A percentile compares a stretch with the other conserved stretches of the same genome.
Conservation (phyloP, 2,797 vertebrate species). For the Buphagus erythrorhynchus region DNA sequence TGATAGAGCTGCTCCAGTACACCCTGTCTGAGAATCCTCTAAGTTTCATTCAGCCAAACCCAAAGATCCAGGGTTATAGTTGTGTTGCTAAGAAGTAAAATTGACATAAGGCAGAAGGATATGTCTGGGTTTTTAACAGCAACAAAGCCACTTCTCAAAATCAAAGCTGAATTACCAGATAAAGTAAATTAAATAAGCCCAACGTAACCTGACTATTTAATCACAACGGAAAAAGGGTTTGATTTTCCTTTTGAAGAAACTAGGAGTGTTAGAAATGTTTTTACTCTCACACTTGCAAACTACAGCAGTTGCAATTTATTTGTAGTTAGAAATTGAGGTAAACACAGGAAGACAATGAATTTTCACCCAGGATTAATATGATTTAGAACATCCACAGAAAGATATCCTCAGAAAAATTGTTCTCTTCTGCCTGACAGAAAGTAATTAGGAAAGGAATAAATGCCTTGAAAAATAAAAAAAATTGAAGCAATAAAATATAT, state of each 20-base stretch:
- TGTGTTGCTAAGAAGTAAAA: background rate
- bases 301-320: background rate
- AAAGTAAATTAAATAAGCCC: background rate
- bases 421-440: accelerated
- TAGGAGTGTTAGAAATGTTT: background rate
- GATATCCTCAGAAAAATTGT: background rate
- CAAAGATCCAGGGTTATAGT: background rate
- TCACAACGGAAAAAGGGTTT: accelerated
- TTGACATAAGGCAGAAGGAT: background rate
- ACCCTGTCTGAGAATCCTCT: background rate
- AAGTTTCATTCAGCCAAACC: background rate
- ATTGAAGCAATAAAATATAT: background rate
- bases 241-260: background rate
- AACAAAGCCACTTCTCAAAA: background rate
- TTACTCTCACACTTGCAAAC: background rate
- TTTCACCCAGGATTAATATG: background rate
- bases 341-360: background rate
- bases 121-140: background rate
- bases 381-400: background rate
- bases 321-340: background rate
- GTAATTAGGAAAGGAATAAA: background rate
- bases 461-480: background rate
- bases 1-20: background rate
- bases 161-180: background rate
- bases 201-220: background rate